Evolutionary conservation across 2,888 invertebrate species (phyloP), one percentile per base, ranked within the genome.

Genomic region (Drosophila recens): DNA sequence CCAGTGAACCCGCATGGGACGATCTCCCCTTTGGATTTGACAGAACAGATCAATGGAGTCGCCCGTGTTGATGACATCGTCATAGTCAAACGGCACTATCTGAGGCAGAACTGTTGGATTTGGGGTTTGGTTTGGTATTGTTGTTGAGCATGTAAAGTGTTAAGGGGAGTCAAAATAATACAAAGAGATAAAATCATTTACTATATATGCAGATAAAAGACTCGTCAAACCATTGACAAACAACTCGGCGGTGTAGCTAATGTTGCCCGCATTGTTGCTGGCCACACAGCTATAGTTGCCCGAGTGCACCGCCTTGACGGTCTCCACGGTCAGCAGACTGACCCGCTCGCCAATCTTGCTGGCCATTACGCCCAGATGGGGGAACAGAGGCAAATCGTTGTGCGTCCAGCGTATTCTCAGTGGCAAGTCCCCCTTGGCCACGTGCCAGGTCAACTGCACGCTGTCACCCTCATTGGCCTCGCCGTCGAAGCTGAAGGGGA

Each of bases 71-170:
- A 95, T 94, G 77, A 95, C 94, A 79, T 95, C 95, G 86, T 96
- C 96, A 90, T 95, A 96, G 77, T 94, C 93, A 93, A 97, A 97
- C 75, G 96, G 96, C 92, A 95, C 94, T 91, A 96, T 96, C 93
- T 95, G 95, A 78, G 97, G 96, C 91, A 94, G 94, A 93, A 96
- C 96, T 96, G 36, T 27, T 27, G 27, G 27, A 27, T 5, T 5
- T 6, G 27, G 27, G 27, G 27, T 5, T 27, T 27, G 27, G 27
- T 3, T 42, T 9, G 42, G 15, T 8, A 9, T 27, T 27, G 27
- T 27, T 27, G 34, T 34, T 34, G 34, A 15, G 8, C 15, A 10
- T 23, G 40, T 46, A 52, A 51, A 59, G 67, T 59, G 59, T 57
- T 38, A 3, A 27, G 13, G 11, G 13, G 34, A 10, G 13, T 62